Evolutionary conservation across 2,113 vertebrate genomes (phyloP).

Genomic region (Tautogolabrus adspersus): DNA sequence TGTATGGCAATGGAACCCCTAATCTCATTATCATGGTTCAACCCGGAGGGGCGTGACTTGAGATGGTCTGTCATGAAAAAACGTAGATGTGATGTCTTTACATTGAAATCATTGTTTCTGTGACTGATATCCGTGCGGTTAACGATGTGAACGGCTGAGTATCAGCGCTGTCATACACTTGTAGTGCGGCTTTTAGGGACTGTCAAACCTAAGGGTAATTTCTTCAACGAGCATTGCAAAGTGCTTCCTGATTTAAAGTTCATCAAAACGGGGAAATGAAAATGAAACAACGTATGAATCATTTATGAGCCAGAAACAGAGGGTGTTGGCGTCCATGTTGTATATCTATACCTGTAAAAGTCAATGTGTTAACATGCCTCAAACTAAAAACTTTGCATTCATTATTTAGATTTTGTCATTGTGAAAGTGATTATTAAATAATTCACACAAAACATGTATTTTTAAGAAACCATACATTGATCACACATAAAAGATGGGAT

Average conservation of each 20-base stretch:
- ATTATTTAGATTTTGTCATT: background rate
- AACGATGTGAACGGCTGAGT: background rate
- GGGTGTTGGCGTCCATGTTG: too few species aligned
- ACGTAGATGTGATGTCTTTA: background rate
- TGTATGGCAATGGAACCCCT: accelerated
- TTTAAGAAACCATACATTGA: too few species aligned
- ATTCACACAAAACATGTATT: too few species aligned
- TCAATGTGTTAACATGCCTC: background rate
- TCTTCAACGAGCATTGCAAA: background rate
- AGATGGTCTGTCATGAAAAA: background rate
- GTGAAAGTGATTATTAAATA: too few species aligned
- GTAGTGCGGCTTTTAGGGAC: background rate
- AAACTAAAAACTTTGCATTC: background rate
- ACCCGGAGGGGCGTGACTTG: background rate
- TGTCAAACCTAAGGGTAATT: background rate
- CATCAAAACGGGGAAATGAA: too few species aligned
- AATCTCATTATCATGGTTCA: background rate
- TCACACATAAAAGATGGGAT: too few species aligned
- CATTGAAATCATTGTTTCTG: accelerated
- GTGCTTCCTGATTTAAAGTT: background rate
- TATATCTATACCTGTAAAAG: background rate
- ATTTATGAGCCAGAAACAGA: too few species aligned
- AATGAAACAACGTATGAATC: too few species aligned
- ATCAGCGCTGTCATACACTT: background rate
- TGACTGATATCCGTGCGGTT: background rate